Percentiles rank a stretch among this genome's conserved stretches.
Conservation (phyloP, 2,113 vertebrate species). For the Atlantisia rogersi region DNA sequence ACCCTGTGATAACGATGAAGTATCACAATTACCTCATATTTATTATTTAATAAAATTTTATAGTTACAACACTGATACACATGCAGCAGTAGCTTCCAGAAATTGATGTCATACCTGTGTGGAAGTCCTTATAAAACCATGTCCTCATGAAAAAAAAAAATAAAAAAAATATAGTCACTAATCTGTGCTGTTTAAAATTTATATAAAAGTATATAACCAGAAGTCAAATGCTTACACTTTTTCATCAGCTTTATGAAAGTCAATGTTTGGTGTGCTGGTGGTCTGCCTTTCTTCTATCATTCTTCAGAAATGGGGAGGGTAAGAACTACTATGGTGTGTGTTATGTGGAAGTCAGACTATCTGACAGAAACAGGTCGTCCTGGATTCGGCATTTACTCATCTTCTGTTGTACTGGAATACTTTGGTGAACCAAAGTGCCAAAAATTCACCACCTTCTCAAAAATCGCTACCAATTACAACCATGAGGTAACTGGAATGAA, state of each 20-base stretch:
- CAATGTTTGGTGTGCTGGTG: neutral
- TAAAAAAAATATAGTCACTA: neutral
- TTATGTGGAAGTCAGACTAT: neutral
- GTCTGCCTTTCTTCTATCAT: neutral
- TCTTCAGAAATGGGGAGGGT: neutral
- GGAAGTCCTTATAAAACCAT: neutral
- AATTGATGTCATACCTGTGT: neutral
- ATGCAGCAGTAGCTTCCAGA: neutral
- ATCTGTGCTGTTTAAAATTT: neutral
- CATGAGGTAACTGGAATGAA: neutral
- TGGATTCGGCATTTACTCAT: neutral
- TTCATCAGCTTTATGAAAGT: neutral
- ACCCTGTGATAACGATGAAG: neutral
- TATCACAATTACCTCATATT: neutral
- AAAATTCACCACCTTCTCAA: neutral
- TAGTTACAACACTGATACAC: neutral
- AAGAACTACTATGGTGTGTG: neutral
- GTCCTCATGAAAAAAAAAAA: neutral
- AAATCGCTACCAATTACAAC: neutral
- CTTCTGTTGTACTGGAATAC: neutral
- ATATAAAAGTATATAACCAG: neutral
- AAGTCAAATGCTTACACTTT: neutral
- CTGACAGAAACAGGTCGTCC: neutral
- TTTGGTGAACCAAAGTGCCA: neutral
- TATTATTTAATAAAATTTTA: slow-evolving; percentile 17